Evolutionary conservation across 2,113 vertebrate species (phyloP).

Genomic region (Ophiodon elongatus): DNA sequence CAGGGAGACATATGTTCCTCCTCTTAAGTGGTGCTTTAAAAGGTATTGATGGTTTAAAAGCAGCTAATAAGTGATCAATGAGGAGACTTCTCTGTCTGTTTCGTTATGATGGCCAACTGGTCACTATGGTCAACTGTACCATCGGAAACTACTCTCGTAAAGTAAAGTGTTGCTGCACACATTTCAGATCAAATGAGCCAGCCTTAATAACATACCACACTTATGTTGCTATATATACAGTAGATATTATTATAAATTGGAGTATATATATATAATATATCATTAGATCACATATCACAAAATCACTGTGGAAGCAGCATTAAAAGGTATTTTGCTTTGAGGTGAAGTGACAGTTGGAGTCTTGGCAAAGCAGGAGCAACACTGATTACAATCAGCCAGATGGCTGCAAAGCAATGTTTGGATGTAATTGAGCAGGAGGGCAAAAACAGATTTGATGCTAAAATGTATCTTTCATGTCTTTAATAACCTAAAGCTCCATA

Average conservation of each 20-base stretch:
- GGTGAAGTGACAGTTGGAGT: slow-evolving; percentile 65
- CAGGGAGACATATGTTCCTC: slow-evolving; percentile 75
- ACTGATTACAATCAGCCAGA: slow-evolving; percentile 78
- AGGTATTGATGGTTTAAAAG: slow-evolving; percentile 85
- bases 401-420: slow-evolving; percentile 76
- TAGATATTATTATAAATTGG: slow-evolving; percentile 3
- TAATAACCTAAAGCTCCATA: slow-evolving; percentile 56
- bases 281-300: slow-evolving; percentile 4
- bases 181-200: slow-evolving; percentile 23
- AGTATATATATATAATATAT: slow-evolving; percentile 13
- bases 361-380: slow-evolving; percentile 67
- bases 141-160: slow-evolving; percentile 4
- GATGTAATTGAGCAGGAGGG: slow-evolving; percentile 60
- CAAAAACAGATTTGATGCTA: slow-evolving; percentile 60
- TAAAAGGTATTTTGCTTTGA: slow-evolving; percentile 49
- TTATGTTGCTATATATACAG: not conserved
- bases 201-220: not conserved
- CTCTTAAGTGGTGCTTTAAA: slow-evolving; percentile 82
- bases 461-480: slow-evolving; percentile 67
- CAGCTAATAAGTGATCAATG: slow-evolving; percentile 78
- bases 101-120: slow-evolving; percentile 46
- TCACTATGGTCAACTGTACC: slow-evolving; percentile 35
- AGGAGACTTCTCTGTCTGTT: slow-evolving; percentile 66
- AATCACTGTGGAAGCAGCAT: slow-evolving; percentile 18
- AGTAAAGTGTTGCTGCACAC: slow-evolving; percentile 18